These are phyloP conservation scores for Drosophila trichaetosa DNA, from an alignment of 2,888 invertebrate species.

Conservation along the genomic window DNA sequence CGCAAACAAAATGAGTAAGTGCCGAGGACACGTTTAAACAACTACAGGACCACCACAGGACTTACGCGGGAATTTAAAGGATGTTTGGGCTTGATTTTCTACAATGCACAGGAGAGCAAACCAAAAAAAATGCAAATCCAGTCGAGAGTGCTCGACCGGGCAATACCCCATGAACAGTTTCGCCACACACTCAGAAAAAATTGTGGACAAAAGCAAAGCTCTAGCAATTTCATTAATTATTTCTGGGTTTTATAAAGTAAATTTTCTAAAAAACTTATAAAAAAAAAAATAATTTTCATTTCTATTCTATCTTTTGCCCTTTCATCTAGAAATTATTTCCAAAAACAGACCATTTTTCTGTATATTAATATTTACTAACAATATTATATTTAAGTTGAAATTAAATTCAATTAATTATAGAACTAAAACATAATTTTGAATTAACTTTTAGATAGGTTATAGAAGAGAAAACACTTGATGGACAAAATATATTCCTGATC, in stretches of 20 bases:
- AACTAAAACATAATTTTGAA: background rate
- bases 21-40: background rate
- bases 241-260: background rate
- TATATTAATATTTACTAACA: background rate
- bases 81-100: constrained; percentile 19
- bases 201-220: background rate
- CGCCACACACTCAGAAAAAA: background rate
- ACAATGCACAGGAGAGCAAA: constrained; percentile 1
- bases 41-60: constrained; percentile 1
- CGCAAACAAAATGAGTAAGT: background rate
- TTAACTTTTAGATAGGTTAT: background rate
- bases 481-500: background rate
- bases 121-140: background rate
- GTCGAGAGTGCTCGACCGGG: background rate
- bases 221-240: background rate
- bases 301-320: background rate
- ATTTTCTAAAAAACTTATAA: background rate
- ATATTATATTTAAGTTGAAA: background rate
- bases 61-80: background rate
- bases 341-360: background rate
- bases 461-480: background rate
- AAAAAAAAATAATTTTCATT: background rate
- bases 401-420: background rate
- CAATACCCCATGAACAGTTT: background rate
- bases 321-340: background rate